Conservation (phyloP, 2,888 invertebrate species). For the Embidobia sp. region DNA sequence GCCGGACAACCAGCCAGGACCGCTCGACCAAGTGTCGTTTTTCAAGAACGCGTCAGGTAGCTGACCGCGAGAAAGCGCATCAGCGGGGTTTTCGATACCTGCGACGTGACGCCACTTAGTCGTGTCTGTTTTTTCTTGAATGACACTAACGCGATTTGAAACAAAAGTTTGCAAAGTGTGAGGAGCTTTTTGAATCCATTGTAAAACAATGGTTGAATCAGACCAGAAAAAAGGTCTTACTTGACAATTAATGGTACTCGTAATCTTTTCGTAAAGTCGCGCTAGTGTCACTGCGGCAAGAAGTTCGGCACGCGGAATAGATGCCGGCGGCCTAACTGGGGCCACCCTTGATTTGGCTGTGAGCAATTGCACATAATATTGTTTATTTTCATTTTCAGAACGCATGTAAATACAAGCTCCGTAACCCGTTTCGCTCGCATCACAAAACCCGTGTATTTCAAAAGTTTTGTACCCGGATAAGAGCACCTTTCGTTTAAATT, state of each 20-base stretch:
- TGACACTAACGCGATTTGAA: slow-evolving; percentile 13
- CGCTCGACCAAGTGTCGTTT: slow-evolving; percentile 1
- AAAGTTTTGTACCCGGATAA: background rate
- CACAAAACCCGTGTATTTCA: slow-evolving; percentile 60
- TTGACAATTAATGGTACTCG: background rate
- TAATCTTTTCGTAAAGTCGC: background rate
- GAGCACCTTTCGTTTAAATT: slow-evolving; percentile 41
- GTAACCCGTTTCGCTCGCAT: slow-evolving; percentile 12
- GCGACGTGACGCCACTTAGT: too few species aligned
- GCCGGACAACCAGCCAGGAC: background rate
- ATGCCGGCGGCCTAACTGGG: too few species aligned
- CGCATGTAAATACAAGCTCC: slow-evolving; percentile 15
- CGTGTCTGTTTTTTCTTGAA: slow-evolving; percentile 21
- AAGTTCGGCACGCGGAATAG: background rate
- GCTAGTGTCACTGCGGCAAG: slow-evolving; percentile 4
- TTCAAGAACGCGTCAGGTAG: slow-evolving; percentile 7
- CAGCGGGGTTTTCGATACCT: too few species aligned
- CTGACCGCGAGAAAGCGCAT: slow-evolving; percentile 14
- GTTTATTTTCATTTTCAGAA: background rate
- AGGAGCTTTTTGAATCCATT: slow-evolving; percentile 14
- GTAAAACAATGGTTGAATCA: slow-evolving; percentile 13
- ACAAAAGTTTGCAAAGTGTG: slow-evolving; percentile 20
- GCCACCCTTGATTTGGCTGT: too few species aligned
- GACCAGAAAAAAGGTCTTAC: slow-evolving; percentile 10
- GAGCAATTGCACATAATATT: too few species aligned